Percentiles rank a stretch among this genome's conserved stretches.
Conservation (phyloP, 2,888 invertebrate genomes). For the Ophion ellenae region DNA sequence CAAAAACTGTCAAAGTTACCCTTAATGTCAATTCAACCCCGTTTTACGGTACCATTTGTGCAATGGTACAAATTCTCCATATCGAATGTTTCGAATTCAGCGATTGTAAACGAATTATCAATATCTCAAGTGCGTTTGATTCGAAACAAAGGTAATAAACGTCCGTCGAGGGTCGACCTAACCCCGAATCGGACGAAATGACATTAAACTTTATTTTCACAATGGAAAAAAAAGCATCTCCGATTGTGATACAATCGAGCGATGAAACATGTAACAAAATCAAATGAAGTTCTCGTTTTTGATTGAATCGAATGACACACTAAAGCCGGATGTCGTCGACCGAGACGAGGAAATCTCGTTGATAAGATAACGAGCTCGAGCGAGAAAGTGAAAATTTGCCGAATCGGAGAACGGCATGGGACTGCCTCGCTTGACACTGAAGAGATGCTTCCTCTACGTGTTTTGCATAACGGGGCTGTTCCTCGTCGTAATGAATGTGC, state of each 20-base stretch:
- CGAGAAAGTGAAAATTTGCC: constrained; percentile 46
- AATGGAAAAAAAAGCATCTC: not conserved
- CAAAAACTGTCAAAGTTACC: too few species aligned
- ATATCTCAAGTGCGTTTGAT: too few species aligned
- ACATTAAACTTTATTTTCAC: too few species aligned
- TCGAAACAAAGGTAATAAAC: too few species aligned
- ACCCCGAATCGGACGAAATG: too few species aligned
- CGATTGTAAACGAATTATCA: too few species aligned
- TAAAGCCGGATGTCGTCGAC: constrained; percentile 41
- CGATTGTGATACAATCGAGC: not conserved
- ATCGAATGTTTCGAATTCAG: too few species aligned
- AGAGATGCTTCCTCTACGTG: constrained; percentile 86
- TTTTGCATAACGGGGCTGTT: constrained; percentile 85
- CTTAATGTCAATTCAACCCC: too few species aligned
- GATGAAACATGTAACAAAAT: not conserved
- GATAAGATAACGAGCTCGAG: constrained; percentile 20
- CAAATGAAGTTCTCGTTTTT: not conserved
- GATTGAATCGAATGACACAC: not conserved
- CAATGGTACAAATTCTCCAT: too few species aligned
- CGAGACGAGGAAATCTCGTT: constrained; percentile 19
- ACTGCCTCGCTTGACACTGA: constrained; percentile 86
- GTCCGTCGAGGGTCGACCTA: too few species aligned
- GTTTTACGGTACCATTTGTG: too few species aligned
- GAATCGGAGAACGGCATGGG: constrained; percentile 82
- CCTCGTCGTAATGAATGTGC: constrained; percentile 85